These are phyloP conservation scores for Myoxocephalus aenaeus DNA, from an alignment of 2,797 vertebrate genomes.

Conservation along the genomic window DNA sequence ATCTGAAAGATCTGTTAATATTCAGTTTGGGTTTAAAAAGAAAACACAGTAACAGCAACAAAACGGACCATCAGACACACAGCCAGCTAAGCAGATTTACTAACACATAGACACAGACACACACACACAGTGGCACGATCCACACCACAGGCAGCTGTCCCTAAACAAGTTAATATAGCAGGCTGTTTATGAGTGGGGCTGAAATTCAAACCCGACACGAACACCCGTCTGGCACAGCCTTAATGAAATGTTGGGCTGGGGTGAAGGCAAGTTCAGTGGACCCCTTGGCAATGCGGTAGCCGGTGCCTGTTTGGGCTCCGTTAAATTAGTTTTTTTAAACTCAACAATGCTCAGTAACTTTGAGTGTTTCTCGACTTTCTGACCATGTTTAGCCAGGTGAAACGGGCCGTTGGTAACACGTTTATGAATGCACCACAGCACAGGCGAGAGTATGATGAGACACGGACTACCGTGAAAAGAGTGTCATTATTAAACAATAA, in stretches of 20 bases:
- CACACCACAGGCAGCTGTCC: conserved; percentile 85
- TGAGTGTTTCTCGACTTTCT: neutral
- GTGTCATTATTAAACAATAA: neutral
- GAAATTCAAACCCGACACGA: conserved; percentile 85
- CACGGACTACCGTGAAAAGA: neutral
- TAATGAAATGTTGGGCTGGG: conserved; percentile 86
- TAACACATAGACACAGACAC: conserved; percentile 64
- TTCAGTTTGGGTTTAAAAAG: conserved; percentile 13
- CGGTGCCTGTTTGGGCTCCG: conserved; percentile 21
- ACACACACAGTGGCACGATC: conserved; percentile 61
- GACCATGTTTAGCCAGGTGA: neutral
- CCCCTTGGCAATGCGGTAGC: conserved; percentile 48
- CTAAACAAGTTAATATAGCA: conserved; percentile 90
- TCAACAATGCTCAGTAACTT: conserved; percentile 9
- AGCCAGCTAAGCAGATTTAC: conserved; percentile 32
- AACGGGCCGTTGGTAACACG: neutral
- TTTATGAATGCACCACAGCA: neutral
- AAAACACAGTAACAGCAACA: conserved; percentile 9
- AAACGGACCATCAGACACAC: conserved; percentile 39
- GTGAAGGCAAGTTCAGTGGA: conserved; percentile 86
- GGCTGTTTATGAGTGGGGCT: conserved; percentile 86
- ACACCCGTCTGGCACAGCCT: conserved; percentile 86
- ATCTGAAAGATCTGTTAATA: conserved; percentile 18
- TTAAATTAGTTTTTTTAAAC: conserved; percentile 40
- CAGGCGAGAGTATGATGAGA: neutral